Percentiles rank a stretch among this genome's conserved stretches.
Evolutionary conservation across 2,113 vertebrate species (phyloP).

Genomic region (Grammomys dolichurus): DNA sequence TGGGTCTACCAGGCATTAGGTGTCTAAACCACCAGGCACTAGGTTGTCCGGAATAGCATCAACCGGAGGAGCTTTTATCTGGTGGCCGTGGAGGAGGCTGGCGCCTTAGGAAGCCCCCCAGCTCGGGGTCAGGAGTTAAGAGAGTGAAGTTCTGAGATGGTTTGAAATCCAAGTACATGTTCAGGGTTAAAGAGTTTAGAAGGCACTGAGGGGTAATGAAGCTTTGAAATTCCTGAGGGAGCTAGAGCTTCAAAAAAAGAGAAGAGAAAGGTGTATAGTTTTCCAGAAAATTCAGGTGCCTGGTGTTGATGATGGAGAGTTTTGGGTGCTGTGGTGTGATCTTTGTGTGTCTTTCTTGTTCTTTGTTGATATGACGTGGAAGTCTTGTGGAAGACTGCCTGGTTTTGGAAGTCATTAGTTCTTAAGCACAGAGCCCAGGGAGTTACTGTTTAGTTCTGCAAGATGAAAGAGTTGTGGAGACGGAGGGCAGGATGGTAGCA

Average conservation of each 20-base stretch:
- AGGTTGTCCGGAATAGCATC: neutral
- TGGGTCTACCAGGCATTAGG: too few species aligned
- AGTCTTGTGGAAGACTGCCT: neutral
- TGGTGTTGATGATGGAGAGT: too few species aligned
- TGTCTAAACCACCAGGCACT: too few species aligned
- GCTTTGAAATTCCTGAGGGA: neutral
- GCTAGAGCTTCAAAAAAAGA: too few species aligned
- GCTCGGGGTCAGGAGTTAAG: neutral
- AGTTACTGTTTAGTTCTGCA: neutral
- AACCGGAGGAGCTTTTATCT: neutral
- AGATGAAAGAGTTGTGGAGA: neutral
- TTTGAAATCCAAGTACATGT: neutral
- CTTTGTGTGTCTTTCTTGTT: neutral
- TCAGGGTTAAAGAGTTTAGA: constrained; percentile 3
- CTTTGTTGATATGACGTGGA: neutral
- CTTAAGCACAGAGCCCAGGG: neutral
- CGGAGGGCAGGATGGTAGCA: neutral
- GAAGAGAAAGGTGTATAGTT: neutral
- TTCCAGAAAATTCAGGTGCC: neutral
- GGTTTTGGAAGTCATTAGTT: neutral
- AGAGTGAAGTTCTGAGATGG: neutral
- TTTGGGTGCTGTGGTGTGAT: neutral
- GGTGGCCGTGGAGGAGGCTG: neutral
- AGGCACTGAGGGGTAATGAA: neutral
- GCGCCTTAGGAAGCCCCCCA: neutral